phyloP scores from a whole-genome alignment of 2,888 invertebrate species.

The Seira ritae region DNA sequence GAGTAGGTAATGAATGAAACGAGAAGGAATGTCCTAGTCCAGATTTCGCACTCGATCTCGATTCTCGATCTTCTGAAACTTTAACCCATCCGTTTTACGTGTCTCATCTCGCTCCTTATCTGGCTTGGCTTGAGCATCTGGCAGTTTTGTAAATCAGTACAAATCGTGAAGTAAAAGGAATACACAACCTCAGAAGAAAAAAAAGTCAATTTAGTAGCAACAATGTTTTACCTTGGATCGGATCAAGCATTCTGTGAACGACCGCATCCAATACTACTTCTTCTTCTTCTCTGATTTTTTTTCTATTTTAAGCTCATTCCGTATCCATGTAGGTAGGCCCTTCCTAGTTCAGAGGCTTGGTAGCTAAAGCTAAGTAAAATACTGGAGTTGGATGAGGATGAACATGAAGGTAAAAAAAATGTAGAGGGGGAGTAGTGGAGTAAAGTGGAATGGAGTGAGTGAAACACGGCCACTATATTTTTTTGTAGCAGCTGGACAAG shows the following conservation, averaged over 20 bases:
- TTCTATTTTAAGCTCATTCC: not conserved
- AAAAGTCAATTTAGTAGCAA: slow-evolving; percentile 3
- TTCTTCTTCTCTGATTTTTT: not conserved
- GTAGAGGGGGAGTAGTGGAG: not conserved
- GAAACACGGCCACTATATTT: not conserved
- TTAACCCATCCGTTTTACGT: not conserved
- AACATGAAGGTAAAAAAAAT: not conserved
- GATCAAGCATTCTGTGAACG: no score
- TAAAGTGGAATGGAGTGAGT: not conserved
- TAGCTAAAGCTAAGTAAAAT: not conserved
- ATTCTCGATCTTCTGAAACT: not conserved
- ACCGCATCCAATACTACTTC: not conserved
- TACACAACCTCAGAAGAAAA: no score
- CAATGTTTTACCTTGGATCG: not conserved
- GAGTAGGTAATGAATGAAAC: slow-evolving; percentile 10
- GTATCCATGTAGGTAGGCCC: not conserved
- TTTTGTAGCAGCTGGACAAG: slow-evolving; percentile 11
- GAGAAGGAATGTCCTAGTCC: not conserved
- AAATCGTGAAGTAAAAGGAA: not conserved
- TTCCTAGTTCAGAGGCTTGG: not conserved
- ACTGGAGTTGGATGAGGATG: not conserved
- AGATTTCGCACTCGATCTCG: slow-evolving; percentile 1
- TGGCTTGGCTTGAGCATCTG: slow-evolving; percentile 4
- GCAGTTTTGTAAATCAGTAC: slow-evolving; percentile 15
- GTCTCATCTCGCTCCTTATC: not conserved